phyloP scores from a whole-genome alignment of 2,797 vertebrate species.

The Poeciliopsis gracilis region DNA sequence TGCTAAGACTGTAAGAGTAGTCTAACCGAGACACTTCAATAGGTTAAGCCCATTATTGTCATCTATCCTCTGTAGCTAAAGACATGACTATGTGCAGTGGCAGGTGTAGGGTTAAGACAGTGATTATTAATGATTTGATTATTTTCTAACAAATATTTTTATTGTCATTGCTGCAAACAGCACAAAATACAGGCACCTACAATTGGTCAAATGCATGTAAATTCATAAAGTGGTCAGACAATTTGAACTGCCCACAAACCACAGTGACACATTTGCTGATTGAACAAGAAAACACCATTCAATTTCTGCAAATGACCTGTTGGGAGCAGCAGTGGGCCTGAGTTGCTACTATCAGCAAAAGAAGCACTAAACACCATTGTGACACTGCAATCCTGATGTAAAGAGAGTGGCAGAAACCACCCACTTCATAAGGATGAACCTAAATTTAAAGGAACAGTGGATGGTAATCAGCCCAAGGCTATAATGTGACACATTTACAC shows the following conservation, averaged over 20 bases:
- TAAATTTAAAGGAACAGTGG: constrained; percentile 4
- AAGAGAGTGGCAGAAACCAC: neutral
- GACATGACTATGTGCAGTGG: neutral
- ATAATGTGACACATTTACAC: neutral
- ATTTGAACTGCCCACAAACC: neutral
- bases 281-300: neutral
- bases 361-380: neutral
- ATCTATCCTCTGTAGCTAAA: neutral
- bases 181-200: neutral
- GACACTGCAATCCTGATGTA: neutral
- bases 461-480: neutral
- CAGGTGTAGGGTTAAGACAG: neutral
- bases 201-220: neutral
- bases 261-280: neutral
- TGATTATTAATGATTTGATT: neutral
- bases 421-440: neutral
- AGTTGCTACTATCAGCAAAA: neutral
- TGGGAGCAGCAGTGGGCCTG: neutral
- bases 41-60: neutral
- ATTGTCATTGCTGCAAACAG: neutral
- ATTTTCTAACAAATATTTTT: neutral
- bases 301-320: neutral
- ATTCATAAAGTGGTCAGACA: neutral
- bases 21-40: neutral
- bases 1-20: constrained; percentile 7